Conservation (phyloP, 2,888 invertebrate genomes). For the Heliconius cydno region DNA sequence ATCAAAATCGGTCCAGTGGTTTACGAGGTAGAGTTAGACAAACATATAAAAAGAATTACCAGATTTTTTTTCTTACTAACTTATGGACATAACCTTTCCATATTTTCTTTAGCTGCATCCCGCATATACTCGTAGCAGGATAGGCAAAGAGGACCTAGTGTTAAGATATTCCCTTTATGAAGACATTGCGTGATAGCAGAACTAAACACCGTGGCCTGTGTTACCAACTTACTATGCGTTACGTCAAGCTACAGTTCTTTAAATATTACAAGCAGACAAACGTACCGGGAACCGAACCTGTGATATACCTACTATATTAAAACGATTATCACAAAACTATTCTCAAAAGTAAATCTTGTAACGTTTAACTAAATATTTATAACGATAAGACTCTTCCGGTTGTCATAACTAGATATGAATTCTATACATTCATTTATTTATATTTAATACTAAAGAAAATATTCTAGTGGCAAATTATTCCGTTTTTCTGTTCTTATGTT, state of each 20-base stretch:
- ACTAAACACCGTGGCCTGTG: neutral
- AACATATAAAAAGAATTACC: neutral
- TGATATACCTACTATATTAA: neutral
- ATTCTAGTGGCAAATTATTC: neutral
- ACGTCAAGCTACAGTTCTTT: neutral
- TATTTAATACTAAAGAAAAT: neutral
- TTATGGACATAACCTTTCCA: too few species aligned
- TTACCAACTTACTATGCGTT: neutral
- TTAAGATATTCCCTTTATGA: too few species aligned
- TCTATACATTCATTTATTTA: neutral
- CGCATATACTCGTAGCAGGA: too few species aligned
- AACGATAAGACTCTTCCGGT: constrained; percentile 32
- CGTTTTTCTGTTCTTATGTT: neutral
- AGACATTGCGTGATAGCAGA: neutral
- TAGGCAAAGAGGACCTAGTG: too few species aligned
- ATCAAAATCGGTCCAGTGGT: neutral
- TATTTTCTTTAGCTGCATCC: too few species aligned
- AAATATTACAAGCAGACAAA: neutral
- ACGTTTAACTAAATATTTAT: constrained; percentile 30
- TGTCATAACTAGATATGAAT: neutral
- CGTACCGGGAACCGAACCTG: neutral
- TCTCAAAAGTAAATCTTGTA: neutral
- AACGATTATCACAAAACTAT: neutral
- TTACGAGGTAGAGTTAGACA: neutral
- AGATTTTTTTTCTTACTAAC: neutral